Conservation (phyloP, 2,113 vertebrate species). For the Lepidothrix coronata region DNA sequence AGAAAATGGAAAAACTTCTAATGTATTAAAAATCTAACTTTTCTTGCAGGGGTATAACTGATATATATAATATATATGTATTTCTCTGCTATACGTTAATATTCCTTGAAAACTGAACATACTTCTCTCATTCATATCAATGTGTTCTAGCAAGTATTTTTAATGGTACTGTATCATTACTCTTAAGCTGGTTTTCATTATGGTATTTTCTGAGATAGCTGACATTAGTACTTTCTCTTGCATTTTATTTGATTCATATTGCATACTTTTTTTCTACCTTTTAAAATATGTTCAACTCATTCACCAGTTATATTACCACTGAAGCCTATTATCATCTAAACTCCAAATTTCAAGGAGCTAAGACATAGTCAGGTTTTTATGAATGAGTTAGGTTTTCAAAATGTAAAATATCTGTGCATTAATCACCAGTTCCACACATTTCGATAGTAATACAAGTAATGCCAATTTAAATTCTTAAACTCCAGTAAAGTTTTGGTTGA, state of each 20-base stretch:
- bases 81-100: slow-evolving; percentile 66
- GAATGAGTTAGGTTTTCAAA: slow-evolving; percentile 52
- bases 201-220: slow-evolving; percentile 19
- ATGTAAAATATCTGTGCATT: slow-evolving; percentile 40
- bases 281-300: slow-evolving; percentile 26
- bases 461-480: slow-evolving; percentile 59
- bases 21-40: slow-evolving; percentile 70
- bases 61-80: slow-evolving; percentile 28
- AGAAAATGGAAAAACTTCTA: slow-evolving; percentile 50
- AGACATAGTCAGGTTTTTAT: slow-evolving; percentile 6
- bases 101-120: slow-evolving; percentile 54
- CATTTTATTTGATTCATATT: slow-evolving; percentile 27
- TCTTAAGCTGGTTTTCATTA: slow-evolving; percentile 4
- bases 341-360: slow-evolving; percentile 35
- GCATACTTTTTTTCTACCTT: not conserved
- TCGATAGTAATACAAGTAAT: slow-evolving; percentile 40
- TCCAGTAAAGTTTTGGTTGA: slow-evolving; percentile 70
- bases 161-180: slow-evolving; percentile 31
- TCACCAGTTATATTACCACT: slow-evolving; percentile 28
- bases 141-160: not conserved
- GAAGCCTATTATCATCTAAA: not conserved
- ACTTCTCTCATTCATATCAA: slow-evolving; percentile 57
- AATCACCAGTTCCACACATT: slow-evolving; percentile 57
- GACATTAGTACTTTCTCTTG: slow-evolving; percentile 4
- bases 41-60: slow-evolving; percentile 68